Percentiles rank a stretch among this genome's conserved stretches.
Evolutionary conservation across 2,797 vertebrate species (phyloP).

Genomic region (Atherinosoma microstoma): DNA sequence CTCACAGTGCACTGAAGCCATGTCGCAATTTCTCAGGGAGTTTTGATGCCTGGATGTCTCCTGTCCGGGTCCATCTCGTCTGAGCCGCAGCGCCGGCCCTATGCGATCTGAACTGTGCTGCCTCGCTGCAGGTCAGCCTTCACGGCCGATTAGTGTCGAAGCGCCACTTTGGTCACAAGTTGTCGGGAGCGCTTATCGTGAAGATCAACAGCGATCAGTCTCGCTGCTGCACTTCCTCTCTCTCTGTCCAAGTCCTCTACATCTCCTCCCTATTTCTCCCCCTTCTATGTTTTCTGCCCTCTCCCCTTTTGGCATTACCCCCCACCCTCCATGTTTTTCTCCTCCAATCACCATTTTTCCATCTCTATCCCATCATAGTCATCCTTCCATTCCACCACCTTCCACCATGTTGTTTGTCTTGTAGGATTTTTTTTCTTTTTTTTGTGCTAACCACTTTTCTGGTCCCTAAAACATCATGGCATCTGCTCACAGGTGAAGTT

Average conservation of each 20-base stretch:
- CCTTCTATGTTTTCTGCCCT: constrained; percentile 70
- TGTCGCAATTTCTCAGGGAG: constrained; percentile 82
- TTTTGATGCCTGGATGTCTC: constrained; percentile 94
- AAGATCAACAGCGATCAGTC: constrained; percentile 88
- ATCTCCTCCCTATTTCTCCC: constrained; percentile 59
- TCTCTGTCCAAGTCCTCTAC: constrained; percentile 60
- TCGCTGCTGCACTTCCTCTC: constrained; percentile 63
- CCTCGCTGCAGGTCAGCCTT: constrained; percentile 96
- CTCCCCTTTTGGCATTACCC: constrained; percentile 76
- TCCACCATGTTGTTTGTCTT: constrained; percentile 41
- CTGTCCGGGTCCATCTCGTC: constrained; percentile 89
- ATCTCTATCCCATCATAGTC: constrained; percentile 70
- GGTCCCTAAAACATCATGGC: constrained; percentile 24
- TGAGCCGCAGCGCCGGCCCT: constrained; percentile 80
- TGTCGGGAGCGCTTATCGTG: constrained; percentile 94
- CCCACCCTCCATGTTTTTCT: constrained; percentile 54
- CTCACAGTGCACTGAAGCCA: constrained; percentile 81
- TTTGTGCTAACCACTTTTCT: constrained; percentile 14
- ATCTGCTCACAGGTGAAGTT: constrained; percentile 9
- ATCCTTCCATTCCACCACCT: constrained; percentile 47
- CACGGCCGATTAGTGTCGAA: constrained; percentile 97
- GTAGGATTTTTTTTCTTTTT: constrained; percentile 24
- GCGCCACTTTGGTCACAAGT: constrained; percentile 93
- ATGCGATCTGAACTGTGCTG: constrained; percentile 92
- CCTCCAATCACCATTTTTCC: constrained; percentile 82